phyloP scores from a whole-genome alignment of 1,140 invertebrate genomes.

The Lutraria rhynchaena region DNA sequence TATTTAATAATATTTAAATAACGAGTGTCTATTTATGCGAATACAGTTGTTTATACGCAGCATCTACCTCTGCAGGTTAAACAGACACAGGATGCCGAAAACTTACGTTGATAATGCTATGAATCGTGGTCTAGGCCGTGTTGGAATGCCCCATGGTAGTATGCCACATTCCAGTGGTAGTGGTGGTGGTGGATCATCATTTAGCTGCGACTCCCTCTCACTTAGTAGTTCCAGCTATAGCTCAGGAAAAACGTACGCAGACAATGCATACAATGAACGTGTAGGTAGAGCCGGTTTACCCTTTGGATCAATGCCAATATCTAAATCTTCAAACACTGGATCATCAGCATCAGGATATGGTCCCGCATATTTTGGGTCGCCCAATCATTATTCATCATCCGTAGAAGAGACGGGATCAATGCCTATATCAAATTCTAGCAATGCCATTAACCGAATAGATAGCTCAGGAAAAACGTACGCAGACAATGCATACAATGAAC shows the following conservation, averaged over 20 bases:
- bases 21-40: too few species aligned
- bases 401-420: neutral
- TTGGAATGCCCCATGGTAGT: conserved; percentile 62
- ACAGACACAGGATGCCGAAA: conserved; percentile 52
- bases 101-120: conserved; percentile 63
- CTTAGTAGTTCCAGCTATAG: neutral
- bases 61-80: too few species aligned
- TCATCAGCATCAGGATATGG: too few species aligned
- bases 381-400: too few species aligned
- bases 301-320: conserved; percentile 33
- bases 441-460: too few species aligned
- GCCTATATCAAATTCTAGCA: neutral
- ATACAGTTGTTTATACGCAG: too few species aligned
- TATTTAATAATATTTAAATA: too few species aligned
- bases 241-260: conserved; percentile 59
- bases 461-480: conserved; percentile 37
- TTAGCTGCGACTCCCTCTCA: neutral
- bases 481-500: conserved; percentile 60
- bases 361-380: too few species aligned
- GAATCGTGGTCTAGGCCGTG: conserved; percentile 64
- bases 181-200: neutral
- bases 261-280: conserved; percentile 64
- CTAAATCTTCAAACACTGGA: neutral
- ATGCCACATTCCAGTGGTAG: conserved; percentile 29
- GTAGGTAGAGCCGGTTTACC: conserved; percentile 62